Percentiles rank a stretch among this genome's conserved stretches.
These are phyloP conservation scores for Oncorhynchus nerka DNA, from an alignment of 2,113 vertebrate genomes.

Conservation along the genomic window DNA sequence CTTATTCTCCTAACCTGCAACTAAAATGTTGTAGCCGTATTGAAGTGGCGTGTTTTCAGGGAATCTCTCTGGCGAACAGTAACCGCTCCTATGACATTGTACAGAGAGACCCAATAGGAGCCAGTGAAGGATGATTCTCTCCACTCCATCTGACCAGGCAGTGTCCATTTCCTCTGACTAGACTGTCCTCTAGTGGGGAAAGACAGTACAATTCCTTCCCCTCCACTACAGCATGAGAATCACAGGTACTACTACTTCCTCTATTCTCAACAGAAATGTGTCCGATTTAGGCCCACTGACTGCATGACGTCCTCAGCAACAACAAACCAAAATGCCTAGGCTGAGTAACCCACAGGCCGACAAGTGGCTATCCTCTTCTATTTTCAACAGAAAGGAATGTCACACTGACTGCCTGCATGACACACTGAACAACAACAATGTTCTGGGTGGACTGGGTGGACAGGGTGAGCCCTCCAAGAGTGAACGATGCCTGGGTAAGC, in stretches of 20 bases:
- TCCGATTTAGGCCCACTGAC: too few relatives aligned
- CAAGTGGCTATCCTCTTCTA: neutral
- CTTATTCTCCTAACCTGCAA: too few relatives aligned
- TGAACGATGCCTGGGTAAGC: conserved; percentile 9
- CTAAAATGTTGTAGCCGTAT: too few relatives aligned
- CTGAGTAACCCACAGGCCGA: neutral
- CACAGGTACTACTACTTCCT: too few relatives aligned
- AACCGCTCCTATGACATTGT: too few relatives aligned
- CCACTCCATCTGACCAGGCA: neutral
- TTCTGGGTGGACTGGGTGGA: conserved; percentile 2
- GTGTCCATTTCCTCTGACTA: conserved; percentile 28
- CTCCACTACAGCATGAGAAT: neutral
- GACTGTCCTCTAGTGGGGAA: conserved; percentile 66
- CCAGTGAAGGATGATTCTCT: neutral
- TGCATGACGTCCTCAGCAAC: too few relatives aligned
- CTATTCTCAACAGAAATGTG: too few relatives aligned
- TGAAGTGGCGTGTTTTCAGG: too few relatives aligned
- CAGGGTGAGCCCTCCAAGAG: conserved; percentile 7
- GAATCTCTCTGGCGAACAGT: too few relatives aligned
- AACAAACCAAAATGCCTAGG: too few relatives aligned
- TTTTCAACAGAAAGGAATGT: neutral
- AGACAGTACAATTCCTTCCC: conserved; percentile 16
- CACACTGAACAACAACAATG: neutral
- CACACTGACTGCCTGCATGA: neutral
- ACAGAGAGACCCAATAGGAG: too few relatives aligned